A percentile compares a stretch with the other conserved stretches of the same genome.
These are phyloP conservation scores for Eupithecia tripunctaria DNA, from an alignment of 2,888 invertebrate genomes.

Conservation along the genomic window DNA sequence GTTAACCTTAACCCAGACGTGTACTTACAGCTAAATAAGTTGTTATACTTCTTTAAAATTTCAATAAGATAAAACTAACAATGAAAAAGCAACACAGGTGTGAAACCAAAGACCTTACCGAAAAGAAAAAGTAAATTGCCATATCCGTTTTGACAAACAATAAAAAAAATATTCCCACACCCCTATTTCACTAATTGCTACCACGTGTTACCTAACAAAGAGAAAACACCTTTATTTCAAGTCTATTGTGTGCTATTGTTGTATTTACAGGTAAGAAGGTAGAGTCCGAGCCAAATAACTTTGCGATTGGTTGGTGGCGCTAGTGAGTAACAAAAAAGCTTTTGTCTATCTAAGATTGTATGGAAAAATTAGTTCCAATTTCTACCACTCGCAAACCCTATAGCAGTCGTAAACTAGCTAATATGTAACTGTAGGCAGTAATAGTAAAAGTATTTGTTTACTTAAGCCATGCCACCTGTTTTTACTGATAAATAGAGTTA, in stretches of 20 bases:
- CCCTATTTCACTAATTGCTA: conserved; percentile 49
- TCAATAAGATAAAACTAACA: conserved; percentile 1
- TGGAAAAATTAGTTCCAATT: not conserved
- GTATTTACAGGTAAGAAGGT: conserved; percentile 38
- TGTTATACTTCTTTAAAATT: not conserved
- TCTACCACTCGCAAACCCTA: not conserved
- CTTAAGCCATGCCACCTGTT: conserved; percentile 39
- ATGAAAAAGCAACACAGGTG: conserved; percentile 14
- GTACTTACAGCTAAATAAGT: not conserved
- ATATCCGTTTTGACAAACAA: conserved; percentile 29
- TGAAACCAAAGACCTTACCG: conserved; percentile 14
- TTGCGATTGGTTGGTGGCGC: not conserved
- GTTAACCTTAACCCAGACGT: not conserved
- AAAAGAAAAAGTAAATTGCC: conserved; percentile 18
- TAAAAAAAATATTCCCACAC: conserved; percentile 48
- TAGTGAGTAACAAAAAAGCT: not conserved
- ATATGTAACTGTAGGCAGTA: not conserved
- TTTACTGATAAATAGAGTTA: conserved; percentile 6
- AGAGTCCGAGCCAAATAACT: not conserved
- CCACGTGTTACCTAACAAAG: conserved; percentile 60
- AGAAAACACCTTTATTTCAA: conserved; percentile 47
- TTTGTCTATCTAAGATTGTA: not conserved
- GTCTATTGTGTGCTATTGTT: conserved; percentile 44
- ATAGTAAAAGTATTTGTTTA: conserved; percentile 13
- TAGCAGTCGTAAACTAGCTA: not conserved